phyloP scores from a whole-genome alignment of 2,113 vertebrate species.

The Furnarius figulus region DNA sequence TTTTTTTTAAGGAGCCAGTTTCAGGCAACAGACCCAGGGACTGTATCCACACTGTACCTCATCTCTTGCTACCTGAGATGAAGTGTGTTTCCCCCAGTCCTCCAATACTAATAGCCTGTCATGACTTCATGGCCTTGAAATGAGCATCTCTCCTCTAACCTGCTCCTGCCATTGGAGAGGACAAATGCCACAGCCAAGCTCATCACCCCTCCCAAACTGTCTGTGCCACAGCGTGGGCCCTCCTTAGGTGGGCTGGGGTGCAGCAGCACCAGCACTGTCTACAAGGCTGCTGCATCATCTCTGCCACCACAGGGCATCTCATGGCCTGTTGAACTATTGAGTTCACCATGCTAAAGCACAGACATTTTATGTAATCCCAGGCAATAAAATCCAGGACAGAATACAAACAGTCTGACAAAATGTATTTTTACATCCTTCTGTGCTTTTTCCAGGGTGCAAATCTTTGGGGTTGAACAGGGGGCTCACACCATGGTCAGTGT shows the following conservation, averaged over 20 bases:
- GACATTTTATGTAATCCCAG: background rate
- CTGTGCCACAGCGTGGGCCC: background rate
- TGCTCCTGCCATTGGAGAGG: background rate
- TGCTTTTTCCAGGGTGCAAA: background rate
- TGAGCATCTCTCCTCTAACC: background rate
- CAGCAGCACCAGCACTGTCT: background rate
- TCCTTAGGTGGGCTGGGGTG: rapidly evolving
- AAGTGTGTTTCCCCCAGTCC: background rate
- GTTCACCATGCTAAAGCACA: background rate
- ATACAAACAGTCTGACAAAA: background rate
- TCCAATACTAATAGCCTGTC: background rate
- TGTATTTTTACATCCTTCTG: background rate
- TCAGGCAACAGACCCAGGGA: background rate
- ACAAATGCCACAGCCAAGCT: background rate
- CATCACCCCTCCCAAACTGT: too few relatives aligned
- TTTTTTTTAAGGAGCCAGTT: background rate
- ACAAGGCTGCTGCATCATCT: background rate
- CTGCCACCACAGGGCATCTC: background rate
- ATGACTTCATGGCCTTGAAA: background rate
- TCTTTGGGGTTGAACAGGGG: background rate
- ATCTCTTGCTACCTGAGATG: background rate
- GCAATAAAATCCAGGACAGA: background rate
- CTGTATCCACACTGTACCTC: background rate
- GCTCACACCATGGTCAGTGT: background rate
- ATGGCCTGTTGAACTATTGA: background rate